A percentile compares a stretch with the other conserved stretches of the same genome.
Conservation (phyloP, 2,113 vertebrate genomes). For the Mystacornis crossleyi region DNA sequence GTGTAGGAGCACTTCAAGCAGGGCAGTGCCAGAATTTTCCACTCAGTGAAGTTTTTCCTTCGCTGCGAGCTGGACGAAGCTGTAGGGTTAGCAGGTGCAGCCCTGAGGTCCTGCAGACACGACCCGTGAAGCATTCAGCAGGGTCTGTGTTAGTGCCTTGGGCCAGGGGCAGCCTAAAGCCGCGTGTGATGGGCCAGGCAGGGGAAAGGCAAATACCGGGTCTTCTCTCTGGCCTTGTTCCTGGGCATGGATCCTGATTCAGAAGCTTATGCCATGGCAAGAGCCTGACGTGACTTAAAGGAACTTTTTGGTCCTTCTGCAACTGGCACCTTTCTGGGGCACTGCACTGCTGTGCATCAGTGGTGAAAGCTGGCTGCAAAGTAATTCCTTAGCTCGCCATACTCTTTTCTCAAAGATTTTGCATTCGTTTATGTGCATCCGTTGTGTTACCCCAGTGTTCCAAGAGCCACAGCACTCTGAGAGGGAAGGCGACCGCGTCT, state of each 20-base stretch:
- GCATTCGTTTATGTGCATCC: background rate
- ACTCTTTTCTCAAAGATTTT: background rate
- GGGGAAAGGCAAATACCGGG: background rate
- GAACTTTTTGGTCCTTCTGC: background rate
- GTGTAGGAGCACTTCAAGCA: background rate
- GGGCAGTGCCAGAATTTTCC: background rate
- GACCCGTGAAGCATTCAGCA: accelerated
- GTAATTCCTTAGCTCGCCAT: background rate
- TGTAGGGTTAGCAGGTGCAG: background rate
- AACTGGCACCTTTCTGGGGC: background rate
- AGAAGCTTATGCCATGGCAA: too few species aligned
- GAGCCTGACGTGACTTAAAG: background rate
- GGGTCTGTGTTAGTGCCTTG: background rate
- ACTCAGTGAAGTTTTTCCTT: background rate
- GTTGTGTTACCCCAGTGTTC: background rate
- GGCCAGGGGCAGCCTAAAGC: background rate
- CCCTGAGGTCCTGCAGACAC: background rate
- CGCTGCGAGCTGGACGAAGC: background rate
- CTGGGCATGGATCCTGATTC: too few species aligned
- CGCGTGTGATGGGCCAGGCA: background rate
- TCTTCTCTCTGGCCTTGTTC: background rate
- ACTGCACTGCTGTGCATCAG: background rate
- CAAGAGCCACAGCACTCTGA: background rate
- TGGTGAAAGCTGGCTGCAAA: background rate
- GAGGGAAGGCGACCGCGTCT: accelerated